Base-by-base conservation (phyloP, 2,113 vertebrate species). In the Gobio gobio region DNA sequence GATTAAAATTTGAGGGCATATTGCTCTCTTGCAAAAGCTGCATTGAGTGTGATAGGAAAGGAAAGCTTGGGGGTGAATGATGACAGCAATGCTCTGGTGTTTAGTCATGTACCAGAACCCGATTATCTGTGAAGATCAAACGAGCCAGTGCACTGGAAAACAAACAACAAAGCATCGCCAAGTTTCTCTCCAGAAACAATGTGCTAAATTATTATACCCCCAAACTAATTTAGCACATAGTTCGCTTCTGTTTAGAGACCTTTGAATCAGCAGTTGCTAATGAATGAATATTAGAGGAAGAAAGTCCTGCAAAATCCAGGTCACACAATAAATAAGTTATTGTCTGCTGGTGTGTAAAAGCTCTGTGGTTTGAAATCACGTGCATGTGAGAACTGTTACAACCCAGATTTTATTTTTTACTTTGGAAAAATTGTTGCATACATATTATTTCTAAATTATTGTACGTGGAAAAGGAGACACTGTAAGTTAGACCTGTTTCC, bases 71-170 rank as follows among this genome's bases (percentile, higher is more conserved):
- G n/a, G 82, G 59, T 47, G 58, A 68, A 81, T 80, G 59, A 72
- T 77, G 83, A 72, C 83, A 87, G 78, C 18, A 73, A 83, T 88
- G 86, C 87, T 86, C 75, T 68, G 66, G 58, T 68, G 86, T 89
- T 89, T 89, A 82, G 83, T 85, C 86, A 47, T 87, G 88, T 90
- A 49, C 85, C 74, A 33, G 56, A 68, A 86, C 86, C 88, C 89
- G 91, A 93, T 93, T 90, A 91, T 80, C 79, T 82, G 87, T 86
- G 86, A 89, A 91, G 85, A 91, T 92, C 87, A 91, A 94, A 91
- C 87, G 70, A 68, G 85, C 47, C 74, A 78, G 58, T 86, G 66
- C 18, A 18, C 76, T 82, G 76, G 5, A 86, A 90, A 88, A 84
- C 74, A 74, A 29, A 80, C 81, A 78, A 45, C 33, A 58, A 74